Conservation (phyloP, 2,888 invertebrate species). For the Ethmia dodecea region DNA sequence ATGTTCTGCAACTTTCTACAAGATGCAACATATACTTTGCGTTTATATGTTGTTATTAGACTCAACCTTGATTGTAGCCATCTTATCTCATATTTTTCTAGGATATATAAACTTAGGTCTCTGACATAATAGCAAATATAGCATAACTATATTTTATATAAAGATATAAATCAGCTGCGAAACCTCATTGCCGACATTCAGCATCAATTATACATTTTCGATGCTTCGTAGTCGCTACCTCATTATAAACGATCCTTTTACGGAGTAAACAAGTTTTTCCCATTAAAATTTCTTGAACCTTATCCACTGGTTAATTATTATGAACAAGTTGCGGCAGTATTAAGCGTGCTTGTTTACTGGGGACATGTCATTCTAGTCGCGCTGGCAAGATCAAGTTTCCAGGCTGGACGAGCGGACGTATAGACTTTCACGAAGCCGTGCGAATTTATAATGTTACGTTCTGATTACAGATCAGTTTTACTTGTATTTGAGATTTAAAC, state of each 20-base stretch:
- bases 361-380: constrained; percentile 29
- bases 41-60: too few relatives aligned
- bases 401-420: constrained; percentile 28
- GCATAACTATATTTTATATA: too few relatives aligned
- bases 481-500: too few relatives aligned
- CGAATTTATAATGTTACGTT: constrained; percentile 20
- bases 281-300: constrained; percentile 8
- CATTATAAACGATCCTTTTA: constrained; percentile 7
- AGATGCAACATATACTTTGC: too few relatives aligned
- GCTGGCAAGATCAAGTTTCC: constrained; percentile 30
- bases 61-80: too few relatives aligned
- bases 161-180: neutral
- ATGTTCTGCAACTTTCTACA: constrained; percentile 31
- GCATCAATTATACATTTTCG: constrained; percentile 8
- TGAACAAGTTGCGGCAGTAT: constrained; percentile 14
- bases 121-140: too few relatives aligned
- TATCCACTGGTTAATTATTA: constrained; percentile 16
- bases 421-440: constrained; percentile 41
- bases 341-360: constrained; percentile 21
- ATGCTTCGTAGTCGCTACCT: constrained; percentile 2
- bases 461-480: neutral
- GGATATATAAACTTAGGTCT: too few relatives aligned
- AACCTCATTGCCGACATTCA: constrained; percentile 3
- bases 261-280: constrained; percentile 7
- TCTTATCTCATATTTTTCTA: too few relatives aligned